A percentile compares a stretch with the other conserved stretches of the same genome.
phyloP scores from a whole-genome alignment of 1,140 invertebrate species.

The Cecropterus lyciades region DNA sequence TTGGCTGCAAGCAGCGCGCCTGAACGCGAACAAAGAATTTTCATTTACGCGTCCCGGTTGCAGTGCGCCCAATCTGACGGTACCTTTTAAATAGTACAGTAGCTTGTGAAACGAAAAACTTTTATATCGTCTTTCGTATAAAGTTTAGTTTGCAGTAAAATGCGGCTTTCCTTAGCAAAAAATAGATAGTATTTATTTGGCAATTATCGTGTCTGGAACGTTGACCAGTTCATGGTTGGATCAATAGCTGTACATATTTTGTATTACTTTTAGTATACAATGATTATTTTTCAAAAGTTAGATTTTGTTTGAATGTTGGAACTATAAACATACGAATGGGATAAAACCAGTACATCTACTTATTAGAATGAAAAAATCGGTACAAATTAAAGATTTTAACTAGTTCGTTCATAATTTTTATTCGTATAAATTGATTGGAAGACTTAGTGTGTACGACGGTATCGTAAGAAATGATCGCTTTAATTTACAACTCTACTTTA shows the following conservation, averaged over 20 bases:
- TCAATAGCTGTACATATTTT: background rate
- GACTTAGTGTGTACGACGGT: too few relatives aligned
- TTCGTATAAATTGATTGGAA: too few relatives aligned
- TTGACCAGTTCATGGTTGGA: background rate
- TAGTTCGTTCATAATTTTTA: too few relatives aligned
- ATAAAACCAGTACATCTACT: too few relatives aligned
- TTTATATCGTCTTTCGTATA: background rate
- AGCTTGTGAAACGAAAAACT: background rate
- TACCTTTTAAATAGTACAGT: background rate
- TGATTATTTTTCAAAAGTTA: too few relatives aligned
- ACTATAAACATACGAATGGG: too few relatives aligned
- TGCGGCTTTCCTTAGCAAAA: background rate
- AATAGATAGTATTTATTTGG: slow-evolving; percentile 5
- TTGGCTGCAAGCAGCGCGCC: background rate
- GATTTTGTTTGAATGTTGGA: too few relatives aligned
- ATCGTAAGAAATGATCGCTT: too few relatives aligned
- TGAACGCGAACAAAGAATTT: slow-evolving; percentile 15
- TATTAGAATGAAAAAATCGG: too few relatives aligned
- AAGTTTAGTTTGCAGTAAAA: background rate
- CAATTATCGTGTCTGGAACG: slow-evolving; percentile 19
- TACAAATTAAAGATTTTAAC: too few relatives aligned
- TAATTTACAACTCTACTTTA: too few relatives aligned
- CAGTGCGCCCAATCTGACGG: slow-evolving; percentile 7
- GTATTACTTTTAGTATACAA: background rate
- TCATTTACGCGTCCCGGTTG: slow-evolving; percentile 17